Evolutionary conservation across 2,113 vertebrate genomes (phyloP), one percentile per base, ranked within the genome.

Genomic region (Maccullochella peelii): DNA sequence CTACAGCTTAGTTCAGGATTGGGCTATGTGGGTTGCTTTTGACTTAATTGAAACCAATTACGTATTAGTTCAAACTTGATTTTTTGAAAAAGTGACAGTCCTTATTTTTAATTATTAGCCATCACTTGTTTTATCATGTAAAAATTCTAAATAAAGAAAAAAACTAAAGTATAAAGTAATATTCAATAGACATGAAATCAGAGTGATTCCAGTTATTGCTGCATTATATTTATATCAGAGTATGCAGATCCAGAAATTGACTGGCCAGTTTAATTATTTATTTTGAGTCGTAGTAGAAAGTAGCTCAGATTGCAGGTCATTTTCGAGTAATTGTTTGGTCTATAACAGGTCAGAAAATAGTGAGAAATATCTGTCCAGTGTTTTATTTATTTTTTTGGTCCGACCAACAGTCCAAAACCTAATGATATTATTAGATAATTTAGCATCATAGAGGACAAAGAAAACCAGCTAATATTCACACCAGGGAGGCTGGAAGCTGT

Each of bases 21-120:
- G 0, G 1, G 3, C n/a, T 38, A 14, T 1, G 5, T 15, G 6
- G 4, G 1, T 4, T 18, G 42, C 42, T 27, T 44, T 38, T 38
- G 38, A 38, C 38, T 38, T n/a, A 11, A 12, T 61, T 20, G 23
- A 8, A 50, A 50, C 44, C 3, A 47, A 49, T 47, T 49, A 50
- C n/a, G 11, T 67, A 63, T 42, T 42, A 7, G 38, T 47, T 47
- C 18, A 0, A 67, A 67, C 6, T 42, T 25, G 44, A 21, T 49
- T 50, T 33, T 69, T 21, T 42, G 8, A 10, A 10, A 42, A 42
- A 42, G 40, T 10, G 40, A 42, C 40, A 10, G 42, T 44, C 11
- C 42, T 14, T 14, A 11, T 44, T 44, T 44, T 12, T 12, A 12
- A 44, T 44, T 14, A 14, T 44, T 44, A 44, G 11, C 11, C 8